A percentile compares a stretch with the other conserved stretches of the same genome.
phyloP scores from a whole-genome alignment of 2,113 vertebrate species.

The Chionis minor region DNA sequence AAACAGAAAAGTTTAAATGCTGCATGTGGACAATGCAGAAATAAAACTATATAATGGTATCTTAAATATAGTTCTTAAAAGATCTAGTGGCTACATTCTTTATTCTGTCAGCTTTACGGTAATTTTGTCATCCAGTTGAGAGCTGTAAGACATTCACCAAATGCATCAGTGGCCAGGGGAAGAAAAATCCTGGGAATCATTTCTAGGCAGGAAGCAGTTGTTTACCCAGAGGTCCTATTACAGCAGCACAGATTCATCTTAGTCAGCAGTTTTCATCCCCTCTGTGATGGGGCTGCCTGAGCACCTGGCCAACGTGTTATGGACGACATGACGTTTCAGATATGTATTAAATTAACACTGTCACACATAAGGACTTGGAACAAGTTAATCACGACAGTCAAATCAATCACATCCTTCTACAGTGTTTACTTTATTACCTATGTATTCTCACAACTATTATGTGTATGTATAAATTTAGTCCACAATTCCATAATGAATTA shows the following conservation, averaged over 20 bases:
- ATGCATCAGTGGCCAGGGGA: not conserved
- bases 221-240: not conserved
- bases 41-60: not conserved
- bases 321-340: not conserved
- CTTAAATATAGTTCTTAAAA: not conserved
- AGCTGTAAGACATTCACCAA: not conserved
- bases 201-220: not conserved
- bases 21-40: not conserved
- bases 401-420: not conserved
- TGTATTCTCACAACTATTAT: not conserved
- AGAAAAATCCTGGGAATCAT: not conserved
- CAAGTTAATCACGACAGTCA: not conserved
- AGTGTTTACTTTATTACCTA: not conserved
- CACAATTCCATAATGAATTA: not conserved
- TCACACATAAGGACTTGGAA: not conserved
- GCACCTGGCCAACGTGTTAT: not conserved
- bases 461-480: not conserved
- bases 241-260: not conserved
- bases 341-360: not conserved
- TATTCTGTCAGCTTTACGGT: not conserved
- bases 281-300: not conserved
- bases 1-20: not conserved
- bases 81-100: not conserved
- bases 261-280: not conserved
- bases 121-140: not conserved